A percentile compares a stretch with the other conserved stretches of the same genome.
Evolutionary conservation across 2,888 invertebrate genomes (phyloP).

Genomic region (Fabriciana adippe): DNA sequence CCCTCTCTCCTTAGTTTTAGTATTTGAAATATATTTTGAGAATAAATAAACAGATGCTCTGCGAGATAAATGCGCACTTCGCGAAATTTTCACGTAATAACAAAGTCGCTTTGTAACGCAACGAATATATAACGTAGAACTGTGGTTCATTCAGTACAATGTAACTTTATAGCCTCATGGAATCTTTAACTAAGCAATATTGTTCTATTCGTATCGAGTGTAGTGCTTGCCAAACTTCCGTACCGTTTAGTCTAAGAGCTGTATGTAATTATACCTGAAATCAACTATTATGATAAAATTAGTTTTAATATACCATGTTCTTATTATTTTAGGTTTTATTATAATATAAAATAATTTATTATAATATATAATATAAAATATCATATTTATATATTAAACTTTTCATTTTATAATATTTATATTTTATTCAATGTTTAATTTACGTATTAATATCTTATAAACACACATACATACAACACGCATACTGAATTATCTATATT

Average conservation of each 20-base stretch:
- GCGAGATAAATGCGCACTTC: conserved; percentile 2
- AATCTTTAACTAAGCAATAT: conserved; percentile 37
- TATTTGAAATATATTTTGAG: too few species aligned
- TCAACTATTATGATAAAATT: not conserved
- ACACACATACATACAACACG: too few species aligned
- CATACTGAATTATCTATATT: too few species aligned
- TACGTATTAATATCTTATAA: too few species aligned
- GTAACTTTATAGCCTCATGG: conserved; percentile 40
- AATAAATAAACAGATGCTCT: conserved; percentile 8
- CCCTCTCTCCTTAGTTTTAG: too few species aligned
- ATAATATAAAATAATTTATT: too few species aligned
- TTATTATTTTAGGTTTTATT: too few species aligned
- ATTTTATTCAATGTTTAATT: too few species aligned
- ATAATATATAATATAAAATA: too few species aligned
- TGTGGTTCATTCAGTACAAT: conserved; percentile 40
- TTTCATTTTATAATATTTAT: too few species aligned
- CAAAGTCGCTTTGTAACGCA: conserved; percentile 9
- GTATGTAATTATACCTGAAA: not conserved
- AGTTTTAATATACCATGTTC: not conserved
- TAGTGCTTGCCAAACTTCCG: conserved; percentile 34
- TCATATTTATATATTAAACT: too few species aligned
- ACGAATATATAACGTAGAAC: conserved; percentile 9
- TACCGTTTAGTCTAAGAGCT: conserved; percentile 11
- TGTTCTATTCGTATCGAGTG: conserved; percentile 24
- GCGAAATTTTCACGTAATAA: conserved; percentile 13